Base-by-base conservation (phyloP, 2,888 invertebrate genomes). In the Dasysyrphus tricinctus region DNA sequence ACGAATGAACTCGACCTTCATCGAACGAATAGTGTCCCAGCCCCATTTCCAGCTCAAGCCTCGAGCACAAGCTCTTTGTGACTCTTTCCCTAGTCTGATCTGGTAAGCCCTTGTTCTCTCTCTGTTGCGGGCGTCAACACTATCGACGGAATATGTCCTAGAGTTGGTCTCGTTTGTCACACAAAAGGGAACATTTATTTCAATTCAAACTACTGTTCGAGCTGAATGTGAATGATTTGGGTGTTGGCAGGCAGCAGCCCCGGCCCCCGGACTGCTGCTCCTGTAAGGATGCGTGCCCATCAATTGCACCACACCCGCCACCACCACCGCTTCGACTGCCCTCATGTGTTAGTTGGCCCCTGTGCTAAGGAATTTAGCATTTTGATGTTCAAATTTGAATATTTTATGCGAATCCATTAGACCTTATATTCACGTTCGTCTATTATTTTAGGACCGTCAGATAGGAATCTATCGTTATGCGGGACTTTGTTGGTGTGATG, bases 371-470 rank as follows among this genome's bases (percentile, higher is more conserved):
- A 74, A 78, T 85, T 85, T 74, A 81, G 80, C 77, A 85, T 81
- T 87, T 83, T 87, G 83, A 80, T 81, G 84, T 63, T 85, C 73
- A 59, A 77, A 77, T 84, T 88, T 82, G 81, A 88, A 88, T 88
- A 81, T 88, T 88, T 84, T 88, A 88, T 88, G 88, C 80, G 88
- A 88, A 88, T 82, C 77, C 88, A 82, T 85, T 88, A 86, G 54
- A 72, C 75, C 74, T 75, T 61, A 70, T 69, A 65, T 78, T 72
- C 59, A 74, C 57, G 70, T 70, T 51, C 59, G 42, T 29, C 65
- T 69, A 69, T 69, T 67, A 82, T 82, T 78, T 79, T 59, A 65
- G 80, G 65, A 59, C 37, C 51, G 34, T 16, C 16, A 7, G 73
- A 77, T 37, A 44, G 69, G 37, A 73, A 67, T 74, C 56, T 61